Conservation (phyloP, 2,888 invertebrate genomes). For the Archaeoteleia sp. region DNA sequence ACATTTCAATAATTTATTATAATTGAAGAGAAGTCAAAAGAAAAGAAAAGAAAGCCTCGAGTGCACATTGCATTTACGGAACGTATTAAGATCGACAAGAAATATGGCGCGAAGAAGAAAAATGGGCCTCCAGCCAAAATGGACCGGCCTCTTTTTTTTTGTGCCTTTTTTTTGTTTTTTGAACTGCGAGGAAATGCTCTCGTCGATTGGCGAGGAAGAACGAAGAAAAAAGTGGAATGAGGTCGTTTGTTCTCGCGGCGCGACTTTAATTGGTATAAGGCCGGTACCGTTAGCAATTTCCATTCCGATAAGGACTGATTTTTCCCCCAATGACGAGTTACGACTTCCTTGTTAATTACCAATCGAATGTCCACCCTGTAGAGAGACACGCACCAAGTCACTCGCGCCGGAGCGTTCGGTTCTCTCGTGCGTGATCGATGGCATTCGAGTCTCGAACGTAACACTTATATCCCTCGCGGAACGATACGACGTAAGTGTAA, state of each 20-base stretch:
- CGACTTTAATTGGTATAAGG: conserved; percentile 68
- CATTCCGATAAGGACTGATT: conserved; percentile 70
- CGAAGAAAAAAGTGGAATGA: conserved; percentile 64
- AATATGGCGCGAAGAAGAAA: conserved; percentile 17
- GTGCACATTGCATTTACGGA: neutral
- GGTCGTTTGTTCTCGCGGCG: conserved; percentile 69
- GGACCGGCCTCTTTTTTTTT: conserved; percentile 3
- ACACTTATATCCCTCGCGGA: conserved; percentile 22
- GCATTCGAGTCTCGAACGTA: conserved; percentile 39
- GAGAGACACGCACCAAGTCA: conserved; percentile 35
- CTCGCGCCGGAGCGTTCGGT: conserved; percentile 23
- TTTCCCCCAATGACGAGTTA: conserved; percentile 63
- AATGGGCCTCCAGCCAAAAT: conserved; percentile 11
- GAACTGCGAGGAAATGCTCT: conserved; percentile 37
- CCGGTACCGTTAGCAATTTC: conserved; percentile 70
- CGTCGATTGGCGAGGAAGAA: conserved; percentile 28
- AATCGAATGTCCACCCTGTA: conserved; percentile 60
- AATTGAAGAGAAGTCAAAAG: too few species aligned
- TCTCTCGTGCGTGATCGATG: conserved; percentile 52
- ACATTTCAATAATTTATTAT: too few species aligned
- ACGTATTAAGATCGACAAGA: conserved; percentile 3
- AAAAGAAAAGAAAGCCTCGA: neutral
- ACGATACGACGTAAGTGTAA: conserved; percentile 30
- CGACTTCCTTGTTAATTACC: conserved; percentile 71
- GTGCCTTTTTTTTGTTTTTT: conserved; percentile 8